phyloP scores from a whole-genome alignment of 2,113 vertebrate species.

The Syrmaticus mikado region DNA sequence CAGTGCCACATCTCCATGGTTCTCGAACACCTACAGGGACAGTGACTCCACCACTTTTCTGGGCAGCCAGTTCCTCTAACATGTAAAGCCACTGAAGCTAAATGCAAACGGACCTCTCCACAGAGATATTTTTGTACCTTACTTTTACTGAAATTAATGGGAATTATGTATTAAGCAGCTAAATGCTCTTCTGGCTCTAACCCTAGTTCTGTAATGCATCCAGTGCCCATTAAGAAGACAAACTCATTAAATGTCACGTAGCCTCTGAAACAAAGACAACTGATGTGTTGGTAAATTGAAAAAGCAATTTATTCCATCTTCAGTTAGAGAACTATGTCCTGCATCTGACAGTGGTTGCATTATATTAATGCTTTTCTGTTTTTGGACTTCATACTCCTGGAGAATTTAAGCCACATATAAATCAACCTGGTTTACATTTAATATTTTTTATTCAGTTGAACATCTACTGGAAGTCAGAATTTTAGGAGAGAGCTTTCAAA shows the following conservation, averaged over 20 bases:
- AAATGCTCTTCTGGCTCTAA: conserved; percentile 21
- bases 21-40: no score
- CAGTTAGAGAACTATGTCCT: background rate
- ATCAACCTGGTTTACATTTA: conserved; percentile 18
- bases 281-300: conserved; percentile 28
- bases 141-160: background rate
- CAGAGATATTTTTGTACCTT: background rate
- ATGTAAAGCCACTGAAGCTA: background rate
- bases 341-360: background rate
- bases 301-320: conserved; percentile 15
- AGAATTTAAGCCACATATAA: conserved; percentile 24
- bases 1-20: no score
- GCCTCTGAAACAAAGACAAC: background rate
- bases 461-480: conserved; percentile 5
- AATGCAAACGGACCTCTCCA: background rate
- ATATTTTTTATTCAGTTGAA: conserved; percentile 26
- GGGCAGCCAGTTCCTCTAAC: background rate
- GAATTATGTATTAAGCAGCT: background rate
- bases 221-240: conserved; percentile 2
- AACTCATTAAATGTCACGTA: background rate
- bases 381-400: background rate
- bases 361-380: background rate
- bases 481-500: conserved; percentile 39
- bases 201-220: background rate
- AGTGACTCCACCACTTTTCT: no score